These are phyloP conservation scores for Drosophila pseudotakahashii DNA, from an alignment of 2,888 invertebrate species.

Conservation along the genomic window DNA sequence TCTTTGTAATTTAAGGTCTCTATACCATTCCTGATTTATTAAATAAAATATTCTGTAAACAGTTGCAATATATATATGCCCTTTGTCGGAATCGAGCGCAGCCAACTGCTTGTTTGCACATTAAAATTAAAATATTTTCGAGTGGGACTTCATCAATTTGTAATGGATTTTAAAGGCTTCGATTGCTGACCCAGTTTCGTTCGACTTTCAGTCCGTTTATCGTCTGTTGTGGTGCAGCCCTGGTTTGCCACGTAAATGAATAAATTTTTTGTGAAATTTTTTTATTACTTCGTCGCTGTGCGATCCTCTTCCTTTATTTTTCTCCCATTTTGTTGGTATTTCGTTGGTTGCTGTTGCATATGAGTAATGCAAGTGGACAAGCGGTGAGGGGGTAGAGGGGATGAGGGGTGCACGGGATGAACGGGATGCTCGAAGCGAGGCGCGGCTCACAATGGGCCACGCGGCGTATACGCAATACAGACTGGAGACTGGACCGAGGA, in stretches of 20 bases:
- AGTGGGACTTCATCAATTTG: constrained; percentile 32
- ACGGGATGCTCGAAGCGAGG: constrained; percentile 45
- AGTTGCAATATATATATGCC: constrained; percentile 5
- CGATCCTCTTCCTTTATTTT: constrained; percentile 28
- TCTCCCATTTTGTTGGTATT: constrained; percentile 15
- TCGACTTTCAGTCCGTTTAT: constrained; percentile 29
- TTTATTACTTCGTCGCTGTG: constrained; percentile 33
- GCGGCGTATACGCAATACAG: constrained; percentile 68
- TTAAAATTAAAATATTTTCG: constrained; percentile 26
- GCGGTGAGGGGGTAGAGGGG: background rate
- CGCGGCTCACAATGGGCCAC: constrained; percentile 72
- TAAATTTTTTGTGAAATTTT: constrained; percentile 66
- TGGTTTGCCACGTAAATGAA: constrained; percentile 64
- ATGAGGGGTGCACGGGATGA: too few species aligned
- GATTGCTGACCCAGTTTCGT: constrained; percentile 41
- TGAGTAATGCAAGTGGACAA: constrained; percentile 67
- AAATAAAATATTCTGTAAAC: constrained; percentile 14
- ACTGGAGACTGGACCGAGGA: constrained; percentile 44
- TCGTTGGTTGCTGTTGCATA: constrained; percentile 53
- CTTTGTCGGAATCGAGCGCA: constrained; percentile 2
- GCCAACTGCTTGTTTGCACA: constrained; percentile 23
- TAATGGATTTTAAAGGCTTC: constrained; percentile 36
- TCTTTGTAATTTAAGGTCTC: too few species aligned
- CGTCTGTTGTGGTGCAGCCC: constrained; percentile 49
- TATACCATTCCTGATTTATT: too few species aligned